phyloP scores from a whole-genome alignment of 2,797 vertebrate species.

The Coilia nasus region DNA sequence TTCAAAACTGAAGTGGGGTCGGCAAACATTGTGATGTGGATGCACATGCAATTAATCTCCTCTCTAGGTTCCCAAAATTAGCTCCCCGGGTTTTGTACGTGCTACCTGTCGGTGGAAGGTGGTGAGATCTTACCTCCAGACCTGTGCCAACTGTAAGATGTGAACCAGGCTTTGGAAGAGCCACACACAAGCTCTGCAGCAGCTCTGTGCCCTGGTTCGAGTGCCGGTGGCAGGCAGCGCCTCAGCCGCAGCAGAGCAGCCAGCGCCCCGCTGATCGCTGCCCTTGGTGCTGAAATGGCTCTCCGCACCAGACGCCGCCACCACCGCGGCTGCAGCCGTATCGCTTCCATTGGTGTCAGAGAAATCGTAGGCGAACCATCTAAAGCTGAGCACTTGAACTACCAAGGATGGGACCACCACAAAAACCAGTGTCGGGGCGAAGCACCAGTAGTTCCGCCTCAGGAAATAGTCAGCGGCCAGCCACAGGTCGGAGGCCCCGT shows the following conservation, averaged over 20 bases:
- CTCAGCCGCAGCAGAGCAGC: slow-evolving; percentile 61
- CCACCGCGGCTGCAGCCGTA: slow-evolving; percentile 70
- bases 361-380: slow-evolving; percentile 93
- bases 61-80: not conserved
- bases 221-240: slow-evolving; percentile 63
- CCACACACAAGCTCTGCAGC: slow-evolving; percentile 91
- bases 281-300: slow-evolving; percentile 80
- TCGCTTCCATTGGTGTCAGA: slow-evolving; percentile 67
- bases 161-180: slow-evolving; percentile 87
- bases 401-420: slow-evolving; percentile 91
- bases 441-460: slow-evolving; percentile 81
- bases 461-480: slow-evolving; percentile 95
- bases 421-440: slow-evolving; percentile 91
- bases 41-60: slow-evolving; percentile 13
- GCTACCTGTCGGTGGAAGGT: not conserved
- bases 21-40: not conserved
- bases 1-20: not conserved
- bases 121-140: slow-evolving; percentile 85
- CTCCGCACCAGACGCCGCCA: slow-evolving; percentile 69
- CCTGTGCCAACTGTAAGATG: slow-evolving; percentile 90
- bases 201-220: slow-evolving; percentile 73
- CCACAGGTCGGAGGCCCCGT: slow-evolving; percentile 98
- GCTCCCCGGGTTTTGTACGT: not conserved
- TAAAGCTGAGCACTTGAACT: slow-evolving; percentile 92
- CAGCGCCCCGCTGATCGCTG: slow-evolving; percentile 78